A percentile compares a stretch with the other conserved stretches of the same genome.
phyloP scores from a whole-genome alignment of 2,113 vertebrate species.

The Meriones unguiculatus region DNA sequence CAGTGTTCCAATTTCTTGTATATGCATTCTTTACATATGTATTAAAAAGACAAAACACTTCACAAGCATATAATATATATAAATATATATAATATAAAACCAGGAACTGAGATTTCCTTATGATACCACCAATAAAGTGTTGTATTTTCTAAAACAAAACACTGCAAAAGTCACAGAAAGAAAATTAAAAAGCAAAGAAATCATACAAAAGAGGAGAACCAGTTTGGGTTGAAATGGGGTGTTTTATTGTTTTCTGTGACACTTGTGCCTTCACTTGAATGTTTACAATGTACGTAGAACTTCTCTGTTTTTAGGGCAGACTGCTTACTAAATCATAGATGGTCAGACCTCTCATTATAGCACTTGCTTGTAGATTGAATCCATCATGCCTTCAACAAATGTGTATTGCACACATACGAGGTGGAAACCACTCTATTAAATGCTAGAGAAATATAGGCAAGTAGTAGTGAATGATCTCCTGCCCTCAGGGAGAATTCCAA shows the following conservation, averaged over 20 bases:
- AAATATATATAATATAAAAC: neutral
- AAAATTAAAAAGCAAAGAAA: slow-evolving; percentile 43
- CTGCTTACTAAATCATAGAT: slow-evolving; percentile 26
- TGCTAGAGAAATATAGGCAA: neutral
- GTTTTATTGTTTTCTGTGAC: slow-evolving; percentile 42
- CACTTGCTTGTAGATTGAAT: neutral
- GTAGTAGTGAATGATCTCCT: neutral
- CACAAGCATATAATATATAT: neutral
- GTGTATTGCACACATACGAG: slow-evolving; percentile 5
- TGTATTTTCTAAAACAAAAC: neutral
- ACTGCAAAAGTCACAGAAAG: neutral
- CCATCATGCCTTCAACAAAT: neutral
- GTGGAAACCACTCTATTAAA: neutral
- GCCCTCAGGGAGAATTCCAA: slow-evolving; percentile 37
- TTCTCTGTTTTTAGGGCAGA: neutral
- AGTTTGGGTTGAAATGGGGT: neutral
- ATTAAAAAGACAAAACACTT: neutral
- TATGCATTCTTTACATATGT: neutral
- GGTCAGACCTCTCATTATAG: neutral
- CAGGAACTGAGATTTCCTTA: neutral
- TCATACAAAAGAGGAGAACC: neutral
- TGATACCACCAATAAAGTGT: neutral
- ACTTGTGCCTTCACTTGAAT: slow-evolving; percentile 27
- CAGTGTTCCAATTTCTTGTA: neutral
- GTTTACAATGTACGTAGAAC: neutral